phyloP scores from a whole-genome alignment of 1,140 invertebrate species.

The Penaeus chinensis region DNA sequence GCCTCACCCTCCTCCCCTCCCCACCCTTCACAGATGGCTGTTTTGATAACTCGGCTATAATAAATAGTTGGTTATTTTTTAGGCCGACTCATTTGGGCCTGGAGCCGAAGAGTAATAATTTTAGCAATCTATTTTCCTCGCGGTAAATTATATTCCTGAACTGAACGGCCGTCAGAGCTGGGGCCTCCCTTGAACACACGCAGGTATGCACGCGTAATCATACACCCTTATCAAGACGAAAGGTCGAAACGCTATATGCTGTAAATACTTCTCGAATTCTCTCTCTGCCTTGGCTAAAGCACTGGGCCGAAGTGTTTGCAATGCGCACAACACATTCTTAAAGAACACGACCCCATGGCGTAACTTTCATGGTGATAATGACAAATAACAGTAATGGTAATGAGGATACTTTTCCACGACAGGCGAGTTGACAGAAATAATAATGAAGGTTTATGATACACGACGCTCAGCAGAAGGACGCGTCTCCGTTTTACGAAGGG shows the following conservation, averaged over 20 bases:
- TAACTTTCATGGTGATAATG: too few species aligned
- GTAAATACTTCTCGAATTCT: neutral
- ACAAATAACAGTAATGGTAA: too few species aligned
- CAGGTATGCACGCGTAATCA: slow-evolving; percentile 9
- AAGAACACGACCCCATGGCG: too few species aligned
- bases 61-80: slow-evolving; percentile 37
- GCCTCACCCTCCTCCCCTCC: too few species aligned
- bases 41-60: slow-evolving; percentile 45
- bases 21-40: neutral
- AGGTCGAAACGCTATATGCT: neutral
- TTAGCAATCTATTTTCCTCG: slow-evolving; percentile 23
- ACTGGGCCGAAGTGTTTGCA: neutral
- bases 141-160: slow-evolving; percentile 37
- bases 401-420: too few species aligned
- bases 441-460: too few species aligned
- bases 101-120: slow-evolving; percentile 39
- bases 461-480: too few species aligned
- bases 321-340: too few species aligned
- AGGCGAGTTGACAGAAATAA: too few species aligned
- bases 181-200: slow-evolving; percentile 3
- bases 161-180: neutral
- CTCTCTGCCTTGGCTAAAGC: neutral
- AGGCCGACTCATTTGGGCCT: slow-evolving; percentile 40
- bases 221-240: neutral
- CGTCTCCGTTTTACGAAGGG: too few species aligned